Evolutionary conservation across 2,888 invertebrate genomes (phyloP).

Genomic region (Gnatocerus cornutus): DNA sequence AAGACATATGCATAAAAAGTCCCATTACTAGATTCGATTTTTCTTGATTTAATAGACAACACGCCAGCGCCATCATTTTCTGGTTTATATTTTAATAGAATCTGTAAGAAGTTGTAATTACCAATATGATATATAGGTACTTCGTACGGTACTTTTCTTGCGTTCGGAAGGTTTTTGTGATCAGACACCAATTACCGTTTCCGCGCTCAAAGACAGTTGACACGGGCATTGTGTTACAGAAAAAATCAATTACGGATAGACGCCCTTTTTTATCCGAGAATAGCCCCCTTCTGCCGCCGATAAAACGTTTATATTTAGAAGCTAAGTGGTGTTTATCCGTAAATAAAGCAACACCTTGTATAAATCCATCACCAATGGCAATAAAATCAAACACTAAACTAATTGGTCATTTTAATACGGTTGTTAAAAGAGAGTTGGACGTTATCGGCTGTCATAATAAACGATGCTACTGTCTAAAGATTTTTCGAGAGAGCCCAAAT

Average conservation of each 20-base stretch:
- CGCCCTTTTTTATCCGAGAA: slow-evolving; percentile 20
- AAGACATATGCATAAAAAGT: slow-evolving; percentile 4
- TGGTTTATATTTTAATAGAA: slow-evolving; percentile 38
- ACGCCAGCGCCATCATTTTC: not conserved
- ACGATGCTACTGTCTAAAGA: slow-evolving; percentile 37
- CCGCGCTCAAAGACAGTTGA: slow-evolving; percentile 10
- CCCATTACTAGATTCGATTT: not conserved
- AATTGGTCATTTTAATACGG: slow-evolving; percentile 18
- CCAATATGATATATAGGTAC: slow-evolving; percentile 26
- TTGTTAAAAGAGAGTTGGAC: slow-evolving; percentile 4
- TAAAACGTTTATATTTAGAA: slow-evolving; percentile 41
- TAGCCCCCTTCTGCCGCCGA: slow-evolving; percentile 15
- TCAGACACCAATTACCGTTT: not conserved
- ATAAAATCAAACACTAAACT: slow-evolving; percentile 20
- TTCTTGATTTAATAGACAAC: not conserved
- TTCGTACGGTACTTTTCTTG: slow-evolving; percentile 35
- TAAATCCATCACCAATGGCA: slow-evolving; percentile 25
- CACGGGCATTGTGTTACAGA: slow-evolving; percentile 9
- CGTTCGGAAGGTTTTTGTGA: not conserved
- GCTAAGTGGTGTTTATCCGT: slow-evolving; percentile 30
- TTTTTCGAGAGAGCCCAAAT: slow-evolving; percentile 38
- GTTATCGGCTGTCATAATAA: slow-evolving; percentile 34
- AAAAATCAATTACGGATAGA: slow-evolving; percentile 18
- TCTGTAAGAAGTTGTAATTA: slow-evolving; percentile 36
- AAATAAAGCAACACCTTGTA: slow-evolving; percentile 11